Percentiles rank a stretch among this genome's conserved stretches.
These are phyloP conservation scores for Pelecanus crispus DNA, from an alignment of 2,113 vertebrate genomes.

Conservation along the genomic window DNA sequence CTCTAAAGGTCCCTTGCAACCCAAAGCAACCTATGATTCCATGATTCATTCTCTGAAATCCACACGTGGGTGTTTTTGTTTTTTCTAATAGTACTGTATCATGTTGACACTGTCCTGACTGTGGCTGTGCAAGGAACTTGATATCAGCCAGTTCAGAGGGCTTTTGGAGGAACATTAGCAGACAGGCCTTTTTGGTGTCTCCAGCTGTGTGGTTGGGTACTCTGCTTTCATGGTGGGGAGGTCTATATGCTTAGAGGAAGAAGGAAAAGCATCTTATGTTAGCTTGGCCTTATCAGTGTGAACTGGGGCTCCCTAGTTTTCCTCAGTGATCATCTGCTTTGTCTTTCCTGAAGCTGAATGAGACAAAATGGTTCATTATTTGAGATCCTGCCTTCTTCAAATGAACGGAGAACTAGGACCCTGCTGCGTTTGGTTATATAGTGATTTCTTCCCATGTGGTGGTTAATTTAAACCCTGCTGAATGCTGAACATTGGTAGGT, in stretches of 20 bases:
- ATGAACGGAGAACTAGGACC: neutral
- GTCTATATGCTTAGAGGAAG: neutral
- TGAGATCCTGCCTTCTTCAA: neutral
- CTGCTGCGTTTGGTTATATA: neutral
- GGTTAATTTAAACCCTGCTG: neutral
- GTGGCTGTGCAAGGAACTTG: neutral
- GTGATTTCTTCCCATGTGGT: neutral
- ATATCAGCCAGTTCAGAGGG: neutral
- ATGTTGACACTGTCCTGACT: neutral
- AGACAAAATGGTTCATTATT: neutral
- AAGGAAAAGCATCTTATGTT: neutral
- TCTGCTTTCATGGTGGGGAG: fast-evolving
- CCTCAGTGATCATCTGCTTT: neutral
- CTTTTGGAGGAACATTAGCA: neutral
- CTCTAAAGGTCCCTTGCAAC: too few relatives aligned
- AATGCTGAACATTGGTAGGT: neutral
- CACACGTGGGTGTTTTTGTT: neutral
- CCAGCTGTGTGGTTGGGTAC: neutral
- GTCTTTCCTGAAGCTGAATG: neutral
- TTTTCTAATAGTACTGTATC: neutral
- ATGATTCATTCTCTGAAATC: too few relatives aligned
- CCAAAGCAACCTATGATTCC: too few relatives aligned
- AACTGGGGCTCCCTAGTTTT: neutral
- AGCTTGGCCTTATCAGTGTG: neutral
- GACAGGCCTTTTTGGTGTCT: neutral